Evolutionary conservation across 2,797 vertebrate genomes (phyloP).

Genomic region (Avahi laniger): DNA sequence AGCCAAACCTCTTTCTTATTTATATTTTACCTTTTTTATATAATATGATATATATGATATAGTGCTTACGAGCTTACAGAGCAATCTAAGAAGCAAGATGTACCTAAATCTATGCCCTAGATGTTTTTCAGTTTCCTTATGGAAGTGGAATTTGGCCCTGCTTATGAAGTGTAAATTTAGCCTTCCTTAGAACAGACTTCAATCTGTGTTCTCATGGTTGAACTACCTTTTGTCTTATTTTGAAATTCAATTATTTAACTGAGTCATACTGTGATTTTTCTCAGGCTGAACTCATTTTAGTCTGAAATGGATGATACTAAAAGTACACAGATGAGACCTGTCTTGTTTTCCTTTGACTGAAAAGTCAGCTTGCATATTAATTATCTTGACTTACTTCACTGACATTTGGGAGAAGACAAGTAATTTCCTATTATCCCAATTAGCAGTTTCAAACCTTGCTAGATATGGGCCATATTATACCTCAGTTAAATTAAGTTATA

Average conservation of each 20-base stretch:
- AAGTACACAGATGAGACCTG: constrained; percentile 67
- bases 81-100: not conserved
- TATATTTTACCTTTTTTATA: constrained; percentile 16
- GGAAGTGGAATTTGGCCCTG: constrained; percentile 28
- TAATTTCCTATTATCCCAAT: constrained; percentile 72
- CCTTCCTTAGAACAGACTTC: constrained; percentile 40
- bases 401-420: constrained; percentile 71
- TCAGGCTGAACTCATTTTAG: constrained; percentile 62
- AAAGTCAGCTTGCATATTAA: constrained; percentile 74
- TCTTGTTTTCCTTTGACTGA: constrained; percentile 72
- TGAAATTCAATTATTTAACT: constrained; percentile 66
- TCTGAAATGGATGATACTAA: constrained; percentile 64
- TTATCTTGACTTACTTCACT: constrained; percentile 72
- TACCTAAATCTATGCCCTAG: constrained; percentile 42
- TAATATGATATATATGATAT: not conserved
- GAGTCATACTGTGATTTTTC: constrained; percentile 69
- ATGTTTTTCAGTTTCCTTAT: constrained; percentile 42
- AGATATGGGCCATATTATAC: constrained; percentile 37
- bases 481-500: constrained; percentile 58
- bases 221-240: constrained; percentile 69
- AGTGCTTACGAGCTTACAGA: constrained; percentile 11
- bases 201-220: constrained; percentile 41
- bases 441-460: constrained; percentile 59
- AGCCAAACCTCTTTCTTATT: constrained; percentile 16
- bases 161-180: constrained; percentile 41